Evolutionary conservation across 2,888 invertebrate species (phyloP), one percentile per base, ranked within the genome.

Genomic region (Hyposoter dolosus): DNA sequence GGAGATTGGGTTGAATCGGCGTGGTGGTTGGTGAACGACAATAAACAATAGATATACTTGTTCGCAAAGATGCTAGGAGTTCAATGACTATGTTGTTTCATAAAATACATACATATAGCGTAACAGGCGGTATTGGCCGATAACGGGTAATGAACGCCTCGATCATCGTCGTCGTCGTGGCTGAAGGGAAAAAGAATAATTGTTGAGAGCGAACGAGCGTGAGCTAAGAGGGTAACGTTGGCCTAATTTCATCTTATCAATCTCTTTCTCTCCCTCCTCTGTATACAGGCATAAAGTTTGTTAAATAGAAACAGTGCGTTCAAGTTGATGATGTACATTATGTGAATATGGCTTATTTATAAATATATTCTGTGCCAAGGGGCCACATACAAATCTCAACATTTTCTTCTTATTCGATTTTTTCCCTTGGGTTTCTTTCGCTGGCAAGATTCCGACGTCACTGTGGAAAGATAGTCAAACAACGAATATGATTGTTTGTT

Each of bases 21-120:
- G 43, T 82, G 45, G n/a, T 28, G 45, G n/a, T 60, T 60, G 23
- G 40, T 71, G 23, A 56, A 17, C 65, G 5, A 35, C 43, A 43
- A 19, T 40, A 45, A 65, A 76, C n/a, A 47, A 76, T 47, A 76
- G 15, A 47, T 50, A 47, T 47, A 32, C 65, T 72, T 63, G 79
- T 80, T 63, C 80, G 74, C 78, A 45, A 85, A 75, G 53, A 40
- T 60, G 60, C 66, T 77, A 83, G 72, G 78, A 87, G 86, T 87
- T 82, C 80, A 87, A 87, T 86, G 86, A 86, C 83, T 84, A 84
- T 80, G 77, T 80, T 85, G 79, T 87, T 82, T 79, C 60, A 65
- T 79, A 69, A 60, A 40, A 63, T 65, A 35, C 56, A 77, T 78
- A 75, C 43, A 53, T 63, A 40, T 53, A 19, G 19, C 40, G 40